Conservation (phyloP, 2,113 vertebrate genomes). For the Oryzias curvinotus region DNA sequence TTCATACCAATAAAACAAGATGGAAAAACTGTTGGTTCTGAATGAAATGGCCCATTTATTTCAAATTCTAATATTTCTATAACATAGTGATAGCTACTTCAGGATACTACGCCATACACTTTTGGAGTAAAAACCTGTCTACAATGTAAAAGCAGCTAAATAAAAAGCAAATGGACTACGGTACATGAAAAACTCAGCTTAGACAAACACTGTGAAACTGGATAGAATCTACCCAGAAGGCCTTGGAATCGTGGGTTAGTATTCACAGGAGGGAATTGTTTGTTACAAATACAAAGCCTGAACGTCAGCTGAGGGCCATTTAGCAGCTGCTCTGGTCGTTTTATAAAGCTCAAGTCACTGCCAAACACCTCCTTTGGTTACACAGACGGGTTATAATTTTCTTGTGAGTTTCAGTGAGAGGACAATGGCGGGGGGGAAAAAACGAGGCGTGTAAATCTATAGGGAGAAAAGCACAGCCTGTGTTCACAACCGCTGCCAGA, state of each 20-base stretch:
- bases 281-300: constrained; percentile 6
- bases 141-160: background rate
- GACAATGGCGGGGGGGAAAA: background rate
- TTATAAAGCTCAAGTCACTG: background rate
- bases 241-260: constrained; percentile 2
- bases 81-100: background rate
- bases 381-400: background rate
- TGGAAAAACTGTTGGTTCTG: constrained; percentile 3
- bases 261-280: constrained; percentile 24
- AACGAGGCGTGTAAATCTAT: background rate
- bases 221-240: constrained; percentile 6
- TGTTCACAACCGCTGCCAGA: constrained; percentile 41
- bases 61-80: background rate
- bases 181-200: constrained; percentile 23
- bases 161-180: background rate
- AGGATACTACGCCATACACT: background rate
- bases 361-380: background rate
- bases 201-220: constrained; percentile 21
- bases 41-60: background rate
- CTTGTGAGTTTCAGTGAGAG: background rate
- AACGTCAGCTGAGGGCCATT: background rate
- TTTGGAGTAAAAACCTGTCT: background rate
- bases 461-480: constrained; percentile 6
- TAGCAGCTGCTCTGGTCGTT: background rate
- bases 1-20: constrained; percentile 19